Conservation (phyloP, 2,888 invertebrate genomes). For the Ectemnius cavifrons region DNA sequence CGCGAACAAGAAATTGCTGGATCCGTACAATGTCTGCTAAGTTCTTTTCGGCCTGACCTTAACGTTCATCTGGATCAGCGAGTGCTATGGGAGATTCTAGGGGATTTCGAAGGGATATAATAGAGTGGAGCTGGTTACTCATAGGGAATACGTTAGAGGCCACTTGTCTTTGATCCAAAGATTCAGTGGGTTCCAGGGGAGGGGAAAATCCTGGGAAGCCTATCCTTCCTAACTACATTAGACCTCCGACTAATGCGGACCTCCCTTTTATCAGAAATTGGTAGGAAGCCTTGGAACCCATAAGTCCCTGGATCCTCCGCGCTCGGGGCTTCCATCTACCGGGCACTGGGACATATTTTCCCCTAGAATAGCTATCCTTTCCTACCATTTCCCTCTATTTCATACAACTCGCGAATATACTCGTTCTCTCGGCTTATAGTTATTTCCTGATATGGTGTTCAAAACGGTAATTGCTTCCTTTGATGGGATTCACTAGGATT, state of each 20-base stretch:
- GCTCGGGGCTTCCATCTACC: too few relatives aligned
- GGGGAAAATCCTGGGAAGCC: constrained; percentile 43
- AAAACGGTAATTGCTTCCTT: constrained; percentile 1
- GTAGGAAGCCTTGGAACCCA: constrained; percentile 13
- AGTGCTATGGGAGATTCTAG: too few relatives aligned
- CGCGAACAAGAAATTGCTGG: too few relatives aligned
- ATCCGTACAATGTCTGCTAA: too few relatives aligned
- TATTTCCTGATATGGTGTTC: background rate
- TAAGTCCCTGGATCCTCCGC: too few relatives aligned
- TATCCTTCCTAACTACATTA: constrained; percentile 55
- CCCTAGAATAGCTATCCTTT: too few relatives aligned
- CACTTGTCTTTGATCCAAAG: constrained; percentile 71
- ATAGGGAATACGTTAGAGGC: constrained; percentile 73
- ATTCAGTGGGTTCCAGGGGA: too few relatives aligned
- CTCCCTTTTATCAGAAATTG: constrained; percentile 46
- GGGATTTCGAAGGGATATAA: background rate
- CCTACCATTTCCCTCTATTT: constrained; percentile 14
- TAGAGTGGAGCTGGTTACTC: constrained; percentile 64
- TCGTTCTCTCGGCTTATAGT: background rate
- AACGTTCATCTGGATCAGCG: too few relatives aligned
- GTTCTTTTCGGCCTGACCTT: too few relatives aligned
- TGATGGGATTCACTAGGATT: background rate
- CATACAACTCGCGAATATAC: constrained; percentile 23
- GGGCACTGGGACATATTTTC: too few relatives aligned
- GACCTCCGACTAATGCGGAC: constrained; percentile 34